A percentile compares a stretch with the other conserved stretches of the same genome.
Evolutionary conservation across 2,113 vertebrate genomes (phyloP).

Genomic region (Sarotherodon lohbergeri): DNA sequence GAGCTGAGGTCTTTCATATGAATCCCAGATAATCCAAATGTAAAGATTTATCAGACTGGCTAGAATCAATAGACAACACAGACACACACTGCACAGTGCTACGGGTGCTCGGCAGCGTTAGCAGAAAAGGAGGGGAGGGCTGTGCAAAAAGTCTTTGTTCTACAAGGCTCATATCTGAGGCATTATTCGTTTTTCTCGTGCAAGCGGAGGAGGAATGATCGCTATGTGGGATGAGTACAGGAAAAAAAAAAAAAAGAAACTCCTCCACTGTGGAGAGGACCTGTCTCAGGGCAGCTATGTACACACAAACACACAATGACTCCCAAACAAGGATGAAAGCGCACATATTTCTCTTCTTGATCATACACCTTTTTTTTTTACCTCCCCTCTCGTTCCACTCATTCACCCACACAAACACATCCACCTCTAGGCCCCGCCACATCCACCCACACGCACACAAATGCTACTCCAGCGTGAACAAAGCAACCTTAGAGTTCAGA

Average conservation of each 20-base stretch:
- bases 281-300: slow-evolving; percentile 31
- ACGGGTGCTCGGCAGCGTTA: background rate
- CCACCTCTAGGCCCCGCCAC: slow-evolving; percentile 14
- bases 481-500: slow-evolving; percentile 1
- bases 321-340: background rate
- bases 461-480: background rate
- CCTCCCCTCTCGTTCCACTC: slow-evolving; percentile 1
- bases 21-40: slow-evolving; percentile 12
- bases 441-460: background rate
- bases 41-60: slow-evolving; percentile 13
- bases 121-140: background rate
- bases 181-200: slow-evolving; percentile 54
- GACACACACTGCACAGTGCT: background rate
- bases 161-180: slow-evolving; percentile 55
- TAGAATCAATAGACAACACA: slow-evolving; percentile 35
- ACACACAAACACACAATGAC: background rate
- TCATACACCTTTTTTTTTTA: background rate
- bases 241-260: background rate
- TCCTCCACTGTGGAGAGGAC: slow-evolving; percentile 24
- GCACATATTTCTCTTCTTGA: background rate
- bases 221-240: slow-evolving; percentile 65
- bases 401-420: slow-evolving; percentile 31
- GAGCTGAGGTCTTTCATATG: slow-evolving; percentile 2
- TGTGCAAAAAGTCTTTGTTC: slow-evolving; percentile 42
- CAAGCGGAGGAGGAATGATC: slow-evolving; percentile 65